Conservation (phyloP, 2,888 invertebrate genomes). For the Thereva nobilitata region DNA sequence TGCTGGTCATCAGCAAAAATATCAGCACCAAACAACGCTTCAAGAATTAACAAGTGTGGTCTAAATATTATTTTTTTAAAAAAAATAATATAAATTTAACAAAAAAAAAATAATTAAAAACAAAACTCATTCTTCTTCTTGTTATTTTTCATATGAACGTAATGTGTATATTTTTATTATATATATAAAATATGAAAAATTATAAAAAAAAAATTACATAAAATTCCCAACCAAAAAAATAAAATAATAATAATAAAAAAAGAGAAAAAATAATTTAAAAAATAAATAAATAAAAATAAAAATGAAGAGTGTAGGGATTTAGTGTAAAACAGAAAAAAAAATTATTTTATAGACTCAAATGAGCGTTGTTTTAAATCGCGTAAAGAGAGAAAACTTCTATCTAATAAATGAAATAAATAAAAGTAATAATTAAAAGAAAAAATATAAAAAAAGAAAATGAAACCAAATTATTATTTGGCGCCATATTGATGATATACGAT, state of each 20-base stretch:
- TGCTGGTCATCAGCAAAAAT: constrained; percentile 48
- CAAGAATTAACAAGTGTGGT: constrained; percentile 49
- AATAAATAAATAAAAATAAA: background rate
- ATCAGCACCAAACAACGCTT: constrained; percentile 47
- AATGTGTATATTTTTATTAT: constrained; percentile 36
- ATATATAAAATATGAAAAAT: constrained; percentile 6
- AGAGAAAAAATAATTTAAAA: no score
- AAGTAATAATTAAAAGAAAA: no score
- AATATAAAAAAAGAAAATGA: no score
- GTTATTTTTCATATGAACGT: constrained; percentile 31
- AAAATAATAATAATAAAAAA: no score
- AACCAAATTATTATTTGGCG: constrained; percentile 28
- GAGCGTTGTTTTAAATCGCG: constrained; percentile 38
- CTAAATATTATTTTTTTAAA: constrained; percentile 36
- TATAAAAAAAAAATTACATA: no score
- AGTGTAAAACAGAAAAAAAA: constrained; percentile 20
- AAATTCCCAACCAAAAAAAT: no score
- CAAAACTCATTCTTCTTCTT: constrained; percentile 13
- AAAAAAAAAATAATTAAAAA: background rate
- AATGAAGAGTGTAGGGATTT: constrained; percentile 27
- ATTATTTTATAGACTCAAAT: constrained; percentile 34
- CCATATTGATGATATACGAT: constrained; percentile 26
- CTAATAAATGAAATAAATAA: no score
- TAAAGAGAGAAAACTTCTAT: no score
- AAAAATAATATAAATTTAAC: constrained; percentile 21